Conservation (phyloP, 1,140 invertebrate genomes). For the Lepidurus arcticus region DNA sequence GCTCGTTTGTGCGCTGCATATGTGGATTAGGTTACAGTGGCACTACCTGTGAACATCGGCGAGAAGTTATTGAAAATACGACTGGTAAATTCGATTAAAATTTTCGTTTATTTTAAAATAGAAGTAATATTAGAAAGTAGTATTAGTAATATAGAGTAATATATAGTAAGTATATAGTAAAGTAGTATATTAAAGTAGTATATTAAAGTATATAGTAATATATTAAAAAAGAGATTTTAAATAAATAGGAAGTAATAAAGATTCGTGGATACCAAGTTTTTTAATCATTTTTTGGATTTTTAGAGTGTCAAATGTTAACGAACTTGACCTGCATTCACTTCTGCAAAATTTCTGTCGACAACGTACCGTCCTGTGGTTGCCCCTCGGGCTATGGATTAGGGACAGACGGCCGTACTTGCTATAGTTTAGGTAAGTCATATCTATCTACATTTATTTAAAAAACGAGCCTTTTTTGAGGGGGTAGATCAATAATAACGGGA, state of each 20-base stretch:
- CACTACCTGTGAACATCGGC: conserved; percentile 28
- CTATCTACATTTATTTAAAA: too few relatives aligned
- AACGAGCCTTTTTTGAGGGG: too few relatives aligned
- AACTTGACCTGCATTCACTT: conserved; percentile 31
- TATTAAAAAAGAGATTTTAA: too few relatives aligned
- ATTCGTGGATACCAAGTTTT: neutral
- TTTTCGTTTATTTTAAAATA: too few relatives aligned
- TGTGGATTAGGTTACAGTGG: conserved; percentile 29
- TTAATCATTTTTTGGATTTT: conserved; percentile 15
- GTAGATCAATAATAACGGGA: too few relatives aligned
- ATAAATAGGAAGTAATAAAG: too few relatives aligned
- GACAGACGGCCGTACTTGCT: conserved; percentile 27
- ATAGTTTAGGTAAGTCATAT: conserved; percentile 25
- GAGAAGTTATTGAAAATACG: conserved; percentile 26
- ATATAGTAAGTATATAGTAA: too few relatives aligned
- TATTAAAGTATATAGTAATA: too few relatives aligned
- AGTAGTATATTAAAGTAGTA: too few relatives aligned
- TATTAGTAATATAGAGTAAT: too few relatives aligned
- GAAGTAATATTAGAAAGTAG: too few relatives aligned
- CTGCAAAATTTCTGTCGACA: conserved; percentile 15
- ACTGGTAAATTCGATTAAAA: neutral
- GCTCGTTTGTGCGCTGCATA: conserved; percentile 27
- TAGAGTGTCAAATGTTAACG: conserved; percentile 25
- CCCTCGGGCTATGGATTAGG: conserved; percentile 25
- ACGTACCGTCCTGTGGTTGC: conserved; percentile 26